Evolutionary conservation across 2,797 vertebrate genomes (phyloP), one percentile per base, ranked within the genome.

Genomic region (Sebastes diploproa): DNA sequence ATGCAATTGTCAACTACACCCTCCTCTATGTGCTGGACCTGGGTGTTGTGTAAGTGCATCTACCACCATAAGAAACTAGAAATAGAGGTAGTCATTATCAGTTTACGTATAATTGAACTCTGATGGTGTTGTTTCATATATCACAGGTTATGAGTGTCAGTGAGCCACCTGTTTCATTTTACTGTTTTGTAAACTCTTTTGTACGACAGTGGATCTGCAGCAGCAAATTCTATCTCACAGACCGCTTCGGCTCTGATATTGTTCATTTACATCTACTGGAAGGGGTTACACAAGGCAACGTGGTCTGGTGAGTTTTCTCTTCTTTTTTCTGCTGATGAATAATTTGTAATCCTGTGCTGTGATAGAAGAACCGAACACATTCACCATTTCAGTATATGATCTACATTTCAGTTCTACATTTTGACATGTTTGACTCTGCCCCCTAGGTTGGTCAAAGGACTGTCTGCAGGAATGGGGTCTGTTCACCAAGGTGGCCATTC

Each of bases 201-300:
- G n/a, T 29, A 23, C 6, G n/a, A 36, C 75, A 97, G 97, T 64
- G 97, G 97, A 29, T 97, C 97, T 7, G 96, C 97, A 0, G 91
- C 94, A 81, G 96, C 97, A 6, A 97, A 97, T 59, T 91, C 88
- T 1, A 86, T 96, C 30, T 96, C 97, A 29, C 97, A 97, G 91
- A 96, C 89, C 72, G 85, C 85, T 7, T 87, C 96, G 85, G 90
- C 94, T 7, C 69, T 61, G 27, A 82, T 96, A 20, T 95, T 97
- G 18, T 92, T 94, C 46, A 42, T 95, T 23, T 97, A 95, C 2
- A 94, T 97, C 76, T 52, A 91, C 63, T 93, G 92, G 89, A 95
- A 72, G 82, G 96, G 94, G 46, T 92, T 97, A 29, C 92, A 97
- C 2, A 89, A 93, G 77, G 91, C 30, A 1, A 97, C 97, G 0